phyloP scores from a whole-genome alignment of 2,888 invertebrate species.

The Subacronicta megacephala region DNA sequence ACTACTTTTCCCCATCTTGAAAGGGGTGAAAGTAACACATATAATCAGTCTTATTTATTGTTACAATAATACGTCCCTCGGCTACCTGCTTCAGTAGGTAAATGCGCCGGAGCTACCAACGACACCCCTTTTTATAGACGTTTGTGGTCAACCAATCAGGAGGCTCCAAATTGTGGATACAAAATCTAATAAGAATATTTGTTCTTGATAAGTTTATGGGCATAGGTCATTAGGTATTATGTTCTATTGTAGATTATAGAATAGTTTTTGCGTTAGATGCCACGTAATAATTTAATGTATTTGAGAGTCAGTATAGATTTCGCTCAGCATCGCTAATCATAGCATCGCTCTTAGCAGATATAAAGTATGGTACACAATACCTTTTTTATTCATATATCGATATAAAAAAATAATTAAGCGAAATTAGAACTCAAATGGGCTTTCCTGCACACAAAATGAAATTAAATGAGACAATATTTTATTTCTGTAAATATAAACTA shows the following conservation, averaged over 20 bases:
- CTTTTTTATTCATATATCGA: no score
- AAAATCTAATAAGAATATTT: conserved; percentile 55
- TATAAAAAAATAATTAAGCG: no score
- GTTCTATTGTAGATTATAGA: conserved; percentile 37
- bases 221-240: conserved; percentile 47
- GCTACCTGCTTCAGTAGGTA: conserved; percentile 75
- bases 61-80: conserved; percentile 77
- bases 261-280: conserved; percentile 21
- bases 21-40: conserved; percentile 76
- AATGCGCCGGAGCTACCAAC: conserved; percentile 68
- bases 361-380: background rate
- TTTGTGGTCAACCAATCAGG: conserved; percentile 49
- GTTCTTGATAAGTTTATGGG: conserved; percentile 44
- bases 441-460: no score
- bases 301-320: background rate
- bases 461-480: no score
- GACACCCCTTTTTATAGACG: conserved; percentile 75
- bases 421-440: no score
- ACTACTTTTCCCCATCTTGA: conserved; percentile 81
- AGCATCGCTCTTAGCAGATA: no score
- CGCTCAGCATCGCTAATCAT: no score
- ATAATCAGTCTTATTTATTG: conserved; percentile 77
- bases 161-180: conserved; percentile 40
- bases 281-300: background rate
- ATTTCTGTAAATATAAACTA: no score